Percentiles rank a stretch among this genome's conserved stretches.
These are phyloP conservation scores for Doryteuthis pealeii DNA, from an alignment of 1,140 invertebrate genomes.

Conservation along the genomic window DNA sequence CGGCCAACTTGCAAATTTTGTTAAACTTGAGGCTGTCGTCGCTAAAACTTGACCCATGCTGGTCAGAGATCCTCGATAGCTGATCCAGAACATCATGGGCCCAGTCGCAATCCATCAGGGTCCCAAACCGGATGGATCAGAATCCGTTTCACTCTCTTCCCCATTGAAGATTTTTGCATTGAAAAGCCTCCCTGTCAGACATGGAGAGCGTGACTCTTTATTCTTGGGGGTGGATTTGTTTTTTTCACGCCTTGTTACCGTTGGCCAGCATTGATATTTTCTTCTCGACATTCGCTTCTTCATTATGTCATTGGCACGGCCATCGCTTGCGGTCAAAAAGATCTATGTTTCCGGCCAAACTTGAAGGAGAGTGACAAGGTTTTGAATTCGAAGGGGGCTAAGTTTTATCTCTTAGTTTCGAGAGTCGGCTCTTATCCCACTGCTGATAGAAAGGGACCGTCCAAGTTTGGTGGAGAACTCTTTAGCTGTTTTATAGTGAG, in stretches of 20 bases:
- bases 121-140: not conserved
- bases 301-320: conserved; percentile 18
- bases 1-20: no score
- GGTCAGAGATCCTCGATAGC: not conserved
- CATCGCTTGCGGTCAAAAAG: conserved; percentile 22
- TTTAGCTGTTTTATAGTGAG: conserved; percentile 19
- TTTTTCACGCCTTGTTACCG: no score
- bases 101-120: not conserved
- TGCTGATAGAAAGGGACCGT: not conserved
- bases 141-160: not conserved
- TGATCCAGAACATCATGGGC: not conserved
- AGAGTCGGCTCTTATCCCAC: not conserved
- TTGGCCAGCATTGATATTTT: no score
- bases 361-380: not conserved
- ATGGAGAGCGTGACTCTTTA: no score
- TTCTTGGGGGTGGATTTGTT: no score
- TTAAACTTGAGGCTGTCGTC: not conserved
- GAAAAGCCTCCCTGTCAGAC: no score
- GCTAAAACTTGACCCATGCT: not conserved
- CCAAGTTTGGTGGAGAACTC: conserved; percentile 32
- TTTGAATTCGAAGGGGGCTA: not conserved
- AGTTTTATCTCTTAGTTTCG: not conserved
- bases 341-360: conserved; percentile 26
- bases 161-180: not conserved
- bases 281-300: conserved; percentile 11